A percentile compares a stretch with the other conserved stretches of the same genome.
Evolutionary conservation across 2,888 invertebrate species (phyloP).

Genomic region (Apomyelois bistriatella): DNA sequence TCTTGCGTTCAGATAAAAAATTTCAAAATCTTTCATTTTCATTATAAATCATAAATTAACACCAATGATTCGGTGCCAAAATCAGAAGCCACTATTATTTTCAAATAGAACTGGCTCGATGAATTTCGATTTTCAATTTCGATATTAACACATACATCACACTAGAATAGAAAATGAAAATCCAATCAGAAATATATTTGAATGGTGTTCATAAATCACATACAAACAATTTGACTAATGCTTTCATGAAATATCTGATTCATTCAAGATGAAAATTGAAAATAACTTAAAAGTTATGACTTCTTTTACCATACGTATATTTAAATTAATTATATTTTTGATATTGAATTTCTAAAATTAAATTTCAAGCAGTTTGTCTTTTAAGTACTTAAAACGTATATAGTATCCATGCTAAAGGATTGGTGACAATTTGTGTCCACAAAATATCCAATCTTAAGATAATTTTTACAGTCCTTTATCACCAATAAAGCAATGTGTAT

Average conservation of each 20-base stretch:
- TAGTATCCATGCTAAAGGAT: too few relatives aligned
- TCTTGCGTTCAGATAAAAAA: too few relatives aligned
- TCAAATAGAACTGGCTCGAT: neutral
- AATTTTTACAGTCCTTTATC: too few relatives aligned
- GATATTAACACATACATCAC: conserved; percentile 13
- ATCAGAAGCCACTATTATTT: neutral
- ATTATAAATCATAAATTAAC: neutral
- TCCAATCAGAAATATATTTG: conserved; percentile 37
- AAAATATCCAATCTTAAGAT: too few relatives aligned
- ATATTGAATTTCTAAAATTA: too few relatives aligned
- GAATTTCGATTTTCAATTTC: too few relatives aligned
- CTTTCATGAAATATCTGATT: conserved; percentile 23
- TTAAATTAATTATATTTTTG: too few relatives aligned
- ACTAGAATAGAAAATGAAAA: conserved; percentile 22
- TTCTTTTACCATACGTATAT: neutral
- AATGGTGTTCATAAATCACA: conserved; percentile 45
- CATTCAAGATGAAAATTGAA: conserved; percentile 2
- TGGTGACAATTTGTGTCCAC: too few relatives aligned
- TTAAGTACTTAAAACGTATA: too few relatives aligned
- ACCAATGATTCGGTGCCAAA: neutral
- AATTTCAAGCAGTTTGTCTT: too few relatives aligned
- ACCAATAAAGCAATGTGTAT: too few relatives aligned
- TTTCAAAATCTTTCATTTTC: neutral
- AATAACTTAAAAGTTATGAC: conserved; percentile 8
- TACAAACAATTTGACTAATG: conserved; percentile 36